phyloP scores from a whole-genome alignment of 1,140 invertebrate species.

The Wasmannia auropunctata region DNA sequence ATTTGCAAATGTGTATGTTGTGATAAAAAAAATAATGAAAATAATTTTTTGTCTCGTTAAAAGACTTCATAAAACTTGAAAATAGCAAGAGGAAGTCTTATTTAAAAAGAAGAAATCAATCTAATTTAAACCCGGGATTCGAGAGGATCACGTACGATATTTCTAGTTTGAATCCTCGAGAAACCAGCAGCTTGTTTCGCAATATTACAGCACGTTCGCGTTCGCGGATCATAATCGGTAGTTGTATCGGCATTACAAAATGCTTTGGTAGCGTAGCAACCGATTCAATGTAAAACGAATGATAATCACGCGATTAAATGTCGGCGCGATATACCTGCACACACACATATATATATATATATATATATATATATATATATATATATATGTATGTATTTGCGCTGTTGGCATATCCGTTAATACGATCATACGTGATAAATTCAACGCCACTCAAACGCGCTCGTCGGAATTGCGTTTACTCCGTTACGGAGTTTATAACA shows the following conservation, averaged over 20 bases:
- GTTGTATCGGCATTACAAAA: constrained; percentile 17
- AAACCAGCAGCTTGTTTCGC: not conserved
- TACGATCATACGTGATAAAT: constrained; percentile 53
- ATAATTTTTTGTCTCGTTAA: not conserved
- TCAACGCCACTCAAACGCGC: constrained; percentile 49
- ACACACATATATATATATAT: too few species aligned
- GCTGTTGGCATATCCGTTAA: constrained; percentile 32
- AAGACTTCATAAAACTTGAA: not conserved
- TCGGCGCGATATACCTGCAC: not conserved
- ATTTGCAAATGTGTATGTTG: not conserved
- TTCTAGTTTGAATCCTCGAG: not conserved
- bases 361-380: too few species aligned
- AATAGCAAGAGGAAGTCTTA: not conserved
- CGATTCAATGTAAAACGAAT: constrained; percentile 26
- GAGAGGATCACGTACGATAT: not conserved
- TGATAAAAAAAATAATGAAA: not conserved
- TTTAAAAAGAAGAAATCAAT: not conserved
- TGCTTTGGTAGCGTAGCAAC: constrained; percentile 37
- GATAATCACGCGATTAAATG: constrained; percentile 54
- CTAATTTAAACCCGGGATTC: not conserved
- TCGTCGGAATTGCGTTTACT: constrained; percentile 36
- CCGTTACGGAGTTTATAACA: constrained; percentile 41
- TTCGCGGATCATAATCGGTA: not conserved
- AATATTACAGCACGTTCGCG: constrained; percentile 8
- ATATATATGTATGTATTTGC: too few species aligned